These are phyloP conservation scores for Subanguina moxae DNA, from an alignment of 1,140 invertebrate species.

Conservation along the genomic window DNA sequence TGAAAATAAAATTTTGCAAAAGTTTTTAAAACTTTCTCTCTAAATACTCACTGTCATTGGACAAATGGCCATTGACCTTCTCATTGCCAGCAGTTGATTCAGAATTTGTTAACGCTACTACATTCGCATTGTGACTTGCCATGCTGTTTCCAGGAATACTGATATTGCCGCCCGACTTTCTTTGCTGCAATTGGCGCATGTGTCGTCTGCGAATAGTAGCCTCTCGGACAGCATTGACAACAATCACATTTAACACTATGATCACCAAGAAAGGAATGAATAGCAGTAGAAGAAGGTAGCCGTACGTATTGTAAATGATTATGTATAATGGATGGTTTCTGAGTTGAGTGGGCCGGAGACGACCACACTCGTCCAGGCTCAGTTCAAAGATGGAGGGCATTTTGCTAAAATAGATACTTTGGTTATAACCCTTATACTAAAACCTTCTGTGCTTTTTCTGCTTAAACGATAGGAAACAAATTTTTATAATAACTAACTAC, in stretches of 20 bases:
- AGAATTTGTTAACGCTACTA: neutral
- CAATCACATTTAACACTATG: conserved; percentile 48
- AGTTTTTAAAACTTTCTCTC: neutral
- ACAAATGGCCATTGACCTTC: neutral
- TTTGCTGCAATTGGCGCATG: conserved; percentile 5
- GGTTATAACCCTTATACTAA: neutral
- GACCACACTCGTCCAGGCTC: conserved; percentile 51
- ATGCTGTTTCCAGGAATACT: neutral
- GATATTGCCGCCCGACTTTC: neutral
- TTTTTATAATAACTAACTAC: conserved; percentile 6
- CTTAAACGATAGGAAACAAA: too few relatives aligned
- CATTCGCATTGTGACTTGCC: neutral
- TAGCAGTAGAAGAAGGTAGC: conserved; percentile 49
- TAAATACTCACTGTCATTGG: conserved; percentile 7
- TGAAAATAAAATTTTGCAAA: neutral
- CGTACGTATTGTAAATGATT: conserved; percentile 55
- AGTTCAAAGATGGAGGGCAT: conserved; percentile 58
- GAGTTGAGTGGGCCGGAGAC: conserved; percentile 37
- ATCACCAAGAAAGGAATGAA: conserved; percentile 53
- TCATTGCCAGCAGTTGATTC: neutral
- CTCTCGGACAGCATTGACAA: neutral
- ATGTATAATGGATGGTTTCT: conserved; percentile 49
- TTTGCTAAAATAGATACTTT: conserved; percentile 21
- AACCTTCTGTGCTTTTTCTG: too few relatives aligned
- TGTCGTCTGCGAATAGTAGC: conserved; percentile 3